phyloP scores from a whole-genome alignment of 1,140 invertebrate genomes.

The Drosophila kurseongensis region DNA sequence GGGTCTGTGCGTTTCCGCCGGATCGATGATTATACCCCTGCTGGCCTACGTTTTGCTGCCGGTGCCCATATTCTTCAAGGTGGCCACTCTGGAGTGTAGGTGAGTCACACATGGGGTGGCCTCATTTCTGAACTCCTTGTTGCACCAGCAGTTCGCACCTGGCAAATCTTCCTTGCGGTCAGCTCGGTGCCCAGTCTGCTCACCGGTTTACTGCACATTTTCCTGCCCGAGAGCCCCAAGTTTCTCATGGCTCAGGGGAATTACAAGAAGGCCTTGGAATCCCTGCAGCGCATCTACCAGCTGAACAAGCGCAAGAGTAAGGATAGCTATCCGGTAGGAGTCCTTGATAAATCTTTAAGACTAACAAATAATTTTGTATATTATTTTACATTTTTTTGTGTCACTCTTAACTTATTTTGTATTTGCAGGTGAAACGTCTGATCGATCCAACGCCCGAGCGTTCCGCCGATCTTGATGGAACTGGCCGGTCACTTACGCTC shows the following conservation, averaged over 20 bases:
- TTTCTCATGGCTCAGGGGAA: slow-evolving; percentile 90
- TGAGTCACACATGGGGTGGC: slow-evolving; percentile 2
- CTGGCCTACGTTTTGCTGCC: slow-evolving; percentile 86
- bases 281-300: slow-evolving; percentile 55
- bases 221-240: slow-evolving; percentile 92
- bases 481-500: not conserved
- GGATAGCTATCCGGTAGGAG: slow-evolving; percentile 88
- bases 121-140: not conserved
- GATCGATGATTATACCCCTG: slow-evolving; percentile 85
- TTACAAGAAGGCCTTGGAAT: slow-evolving; percentile 86
- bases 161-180: slow-evolving; percentile 90
- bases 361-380: no score
- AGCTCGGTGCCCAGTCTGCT: slow-evolving; percentile 88
- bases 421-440: slow-evolving; percentile 52
- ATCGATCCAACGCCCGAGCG: slow-evolving; percentile 46
- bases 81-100: slow-evolving; percentile 52
- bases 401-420: no score
- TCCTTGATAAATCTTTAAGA: no score
- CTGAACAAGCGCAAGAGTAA: slow-evolving; percentile 87
- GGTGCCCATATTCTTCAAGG: slow-evolving; percentile 51
- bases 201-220: slow-evolving; percentile 87
- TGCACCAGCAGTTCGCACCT: slow-evolving; percentile 87
- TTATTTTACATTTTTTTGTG: no score
- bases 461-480: not conserved
- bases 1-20: slow-evolving; percentile 87